Base-by-base conservation (phyloP, 92 coral and sea anemone species). In the Montipora capitata region DNA sequence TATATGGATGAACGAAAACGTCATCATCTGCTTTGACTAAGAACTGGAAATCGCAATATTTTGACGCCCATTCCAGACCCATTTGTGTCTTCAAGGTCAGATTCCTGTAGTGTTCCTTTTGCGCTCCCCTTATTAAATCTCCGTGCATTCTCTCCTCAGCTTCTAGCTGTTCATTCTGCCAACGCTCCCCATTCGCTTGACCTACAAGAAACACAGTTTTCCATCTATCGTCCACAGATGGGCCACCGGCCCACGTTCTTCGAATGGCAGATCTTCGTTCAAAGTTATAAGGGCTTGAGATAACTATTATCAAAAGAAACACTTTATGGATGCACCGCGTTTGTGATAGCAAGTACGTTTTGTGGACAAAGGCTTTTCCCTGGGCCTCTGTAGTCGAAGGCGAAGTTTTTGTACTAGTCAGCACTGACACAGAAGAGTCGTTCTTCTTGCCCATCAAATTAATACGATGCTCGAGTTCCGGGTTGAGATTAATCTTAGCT, bases 31-130 rank as follows among this genome's bases (percentile, higher is more conserved):
- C 56, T 58, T 85, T 92, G 2, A 92, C 77, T n/a, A 92, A 57
- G 38, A 66, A 92, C 10, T 88, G 69, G 68, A 92, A 92, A 15
- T 68, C 57, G 70, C 95, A 88, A 67, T 84, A 75, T 48, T 81
- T 88, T 40, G 77, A 45, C 6, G 93, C 92, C 95, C 95, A 92
- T 76, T 92, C 95, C 42, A 92, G 85, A 2, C 91, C 95, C 95
- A 92, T 92, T 13, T 92, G 93, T 8, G 80, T 86, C 44, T 92
- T 92, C 7, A 72, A 80, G 10, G 85, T 87, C 85, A 79, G 85
- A 61, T 85, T 92, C 67, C 71, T 58, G 68, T 88, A 92, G 15
- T 82, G 65, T 10, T 92, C 95, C 10, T 85, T 14, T 73, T 88
- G 84, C 43, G 45, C 76, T 6, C 80, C 86, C 18, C 66, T 51